phyloP scores from a whole-genome alignment of 2,888 invertebrate species.

The Mythimna lalbum region DNA sequence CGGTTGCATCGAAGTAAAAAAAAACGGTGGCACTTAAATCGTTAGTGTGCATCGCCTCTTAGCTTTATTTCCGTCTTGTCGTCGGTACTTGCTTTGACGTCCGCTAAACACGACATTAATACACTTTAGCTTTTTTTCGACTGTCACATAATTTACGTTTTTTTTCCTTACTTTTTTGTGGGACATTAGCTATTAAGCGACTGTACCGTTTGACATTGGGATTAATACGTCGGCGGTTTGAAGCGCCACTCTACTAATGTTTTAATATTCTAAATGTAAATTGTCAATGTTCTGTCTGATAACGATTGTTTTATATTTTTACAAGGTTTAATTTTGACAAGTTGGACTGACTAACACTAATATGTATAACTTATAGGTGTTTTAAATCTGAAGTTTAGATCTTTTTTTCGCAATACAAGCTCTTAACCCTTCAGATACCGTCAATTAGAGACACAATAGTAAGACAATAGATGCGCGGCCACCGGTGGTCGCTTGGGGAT shows the following conservation, averaged over 20 bases:
- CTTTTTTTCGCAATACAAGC: neutral
- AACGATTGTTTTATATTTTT: slow-evolving; percentile 54
- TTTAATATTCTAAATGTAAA: slow-evolving; percentile 63
- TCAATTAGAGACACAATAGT: too few species aligned
- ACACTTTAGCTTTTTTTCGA: slow-evolving; percentile 85
- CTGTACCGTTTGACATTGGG: slow-evolving; percentile 80
- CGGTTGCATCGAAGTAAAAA: slow-evolving; percentile 37
- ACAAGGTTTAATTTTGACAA: slow-evolving; percentile 61
- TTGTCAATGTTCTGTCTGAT: slow-evolving; percentile 25
- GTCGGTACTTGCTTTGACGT: slow-evolving; percentile 87
- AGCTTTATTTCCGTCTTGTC: slow-evolving; percentile 82
- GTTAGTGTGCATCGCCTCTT: slow-evolving; percentile 73
- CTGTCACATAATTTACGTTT: slow-evolving; percentile 89
- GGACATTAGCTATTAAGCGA: slow-evolving; percentile 89
- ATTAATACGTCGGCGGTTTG: slow-evolving; percentile 82
- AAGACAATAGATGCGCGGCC: too few species aligned
- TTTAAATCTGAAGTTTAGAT: slow-evolving; percentile 1
- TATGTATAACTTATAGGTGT: neutral
- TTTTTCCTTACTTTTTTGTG: slow-evolving; percentile 79
- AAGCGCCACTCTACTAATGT: slow-evolving; percentile 71
- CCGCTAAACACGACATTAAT: slow-evolving; percentile 89
- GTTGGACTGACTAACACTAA: slow-evolving; percentile 20
- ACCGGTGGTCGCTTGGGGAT: too few species aligned
- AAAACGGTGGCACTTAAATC: slow-evolving; percentile 65
- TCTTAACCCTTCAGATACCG: too few species aligned